Evolutionary conservation across 2,113 vertebrate species (phyloP).

Genomic region (Phocoena phocoena): DNA sequence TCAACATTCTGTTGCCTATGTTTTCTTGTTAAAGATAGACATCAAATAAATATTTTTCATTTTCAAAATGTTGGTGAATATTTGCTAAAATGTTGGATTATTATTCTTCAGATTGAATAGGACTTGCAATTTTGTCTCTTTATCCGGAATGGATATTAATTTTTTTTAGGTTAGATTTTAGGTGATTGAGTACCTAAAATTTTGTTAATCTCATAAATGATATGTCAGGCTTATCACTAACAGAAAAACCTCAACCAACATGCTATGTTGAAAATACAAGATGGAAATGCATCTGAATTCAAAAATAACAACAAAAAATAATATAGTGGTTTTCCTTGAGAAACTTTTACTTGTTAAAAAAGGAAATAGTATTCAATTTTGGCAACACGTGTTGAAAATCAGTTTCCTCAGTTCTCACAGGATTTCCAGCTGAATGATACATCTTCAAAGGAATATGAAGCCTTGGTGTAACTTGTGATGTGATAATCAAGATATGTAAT

Average conservation of each 20-base stretch:
- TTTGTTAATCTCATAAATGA: neutral
- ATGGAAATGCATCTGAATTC: neutral
- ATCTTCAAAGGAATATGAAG: neutral
- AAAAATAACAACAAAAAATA: neutral
- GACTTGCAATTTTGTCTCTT: neutral
- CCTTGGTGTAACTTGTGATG: neutral
- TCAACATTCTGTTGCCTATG: neutral
- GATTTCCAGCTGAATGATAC: neutral
- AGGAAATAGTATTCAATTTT: neutral
- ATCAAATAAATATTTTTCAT: conserved; percentile 1
- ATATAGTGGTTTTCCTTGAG: neutral
- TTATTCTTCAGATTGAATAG: neutral
- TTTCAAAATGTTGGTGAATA: neutral
- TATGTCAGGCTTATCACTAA: neutral
- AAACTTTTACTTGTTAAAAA: conserved; percentile 30
- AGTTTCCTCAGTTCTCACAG: neutral
- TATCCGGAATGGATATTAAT: neutral
- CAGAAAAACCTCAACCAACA: neutral
- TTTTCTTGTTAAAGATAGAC: conserved; percentile 6
- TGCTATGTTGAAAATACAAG: neutral
- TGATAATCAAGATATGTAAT: neutral
- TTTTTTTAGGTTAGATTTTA: neutral
- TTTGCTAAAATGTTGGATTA: neutral
- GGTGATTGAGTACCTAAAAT: neutral
- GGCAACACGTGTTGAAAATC: neutral